These are phyloP conservation scores for Diarsia brunnea DNA, from an alignment of 2,888 invertebrate species.

Conservation along the genomic window DNA sequence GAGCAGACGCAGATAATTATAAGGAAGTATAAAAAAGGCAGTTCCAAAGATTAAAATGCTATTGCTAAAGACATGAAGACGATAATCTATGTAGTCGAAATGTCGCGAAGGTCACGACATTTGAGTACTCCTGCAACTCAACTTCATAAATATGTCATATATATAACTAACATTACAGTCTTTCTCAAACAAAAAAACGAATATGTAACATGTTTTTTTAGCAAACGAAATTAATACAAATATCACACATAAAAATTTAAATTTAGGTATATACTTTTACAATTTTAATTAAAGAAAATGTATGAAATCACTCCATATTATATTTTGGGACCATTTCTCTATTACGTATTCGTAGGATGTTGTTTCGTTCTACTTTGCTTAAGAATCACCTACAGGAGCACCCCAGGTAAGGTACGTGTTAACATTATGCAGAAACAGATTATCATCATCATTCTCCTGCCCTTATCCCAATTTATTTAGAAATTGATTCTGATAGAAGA, in stretches of 20 bases:
- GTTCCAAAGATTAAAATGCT: too few species aligned
- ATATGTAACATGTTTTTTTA: background rate
- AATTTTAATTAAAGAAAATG: slow-evolving; percentile 6
- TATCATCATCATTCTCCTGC: too few species aligned
- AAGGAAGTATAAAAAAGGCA: too few species aligned
- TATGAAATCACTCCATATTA: background rate
- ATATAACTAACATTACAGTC: background rate
- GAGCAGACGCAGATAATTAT: too few species aligned
- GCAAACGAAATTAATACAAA: background rate
- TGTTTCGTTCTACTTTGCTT: slow-evolving; percentile 44
- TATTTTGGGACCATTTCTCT: slow-evolving; percentile 19
- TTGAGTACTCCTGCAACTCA: background rate
- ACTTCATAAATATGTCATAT: background rate
- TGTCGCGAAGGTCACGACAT: slow-evolving; percentile 24
- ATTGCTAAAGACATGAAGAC: background rate
- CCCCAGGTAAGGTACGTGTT: slow-evolving; percentile 24
- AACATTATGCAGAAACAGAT: background rate
- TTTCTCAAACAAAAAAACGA: background rate
- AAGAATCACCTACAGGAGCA: slow-evolving; percentile 28
- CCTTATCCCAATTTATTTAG: too few species aligned
- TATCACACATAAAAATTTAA: background rate
- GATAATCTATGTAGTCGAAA: background rate
- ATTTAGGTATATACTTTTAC: background rate
- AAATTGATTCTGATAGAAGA: background rate
- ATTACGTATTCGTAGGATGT: slow-evolving; percentile 44